phyloP scores from a whole-genome alignment of 2,113 vertebrate species.

The Siphamia tubifer region DNA sequence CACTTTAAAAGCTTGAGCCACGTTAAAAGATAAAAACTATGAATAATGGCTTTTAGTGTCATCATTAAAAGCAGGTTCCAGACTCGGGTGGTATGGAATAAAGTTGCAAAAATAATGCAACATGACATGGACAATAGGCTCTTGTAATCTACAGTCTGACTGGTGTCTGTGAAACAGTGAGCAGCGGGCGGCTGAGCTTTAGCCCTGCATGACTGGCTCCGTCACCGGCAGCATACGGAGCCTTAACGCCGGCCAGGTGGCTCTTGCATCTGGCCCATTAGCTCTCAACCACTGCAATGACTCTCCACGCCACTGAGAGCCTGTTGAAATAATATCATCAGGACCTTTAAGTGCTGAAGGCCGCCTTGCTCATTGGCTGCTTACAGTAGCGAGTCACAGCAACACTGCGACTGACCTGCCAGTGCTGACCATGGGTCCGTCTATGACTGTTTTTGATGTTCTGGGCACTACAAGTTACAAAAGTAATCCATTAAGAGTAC shows the following conservation, averaged over 20 bases:
- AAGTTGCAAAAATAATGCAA: slow-evolving; percentile 37
- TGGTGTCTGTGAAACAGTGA: slow-evolving; percentile 19
- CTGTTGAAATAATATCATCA: slow-evolving; percentile 64
- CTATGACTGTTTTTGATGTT: too few species aligned
- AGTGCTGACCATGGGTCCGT: neutral
- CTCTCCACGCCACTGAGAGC: slow-evolving; percentile 55
- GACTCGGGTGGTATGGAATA: neutral
- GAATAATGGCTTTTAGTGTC: slow-evolving; percentile 22
- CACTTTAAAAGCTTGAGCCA: slow-evolving; percentile 38
- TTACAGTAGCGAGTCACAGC: slow-evolving; percentile 14
- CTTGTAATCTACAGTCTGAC: slow-evolving; percentile 31
- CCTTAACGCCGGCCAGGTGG: slow-evolving; percentile 61
- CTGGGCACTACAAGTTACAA: too few species aligned
- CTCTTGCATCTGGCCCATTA: slow-evolving; percentile 71
- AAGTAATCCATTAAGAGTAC: too few species aligned
- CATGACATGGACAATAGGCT: slow-evolving; percentile 25
- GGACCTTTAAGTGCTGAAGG: slow-evolving; percentile 45
- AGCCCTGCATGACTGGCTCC: slow-evolving; percentile 53
- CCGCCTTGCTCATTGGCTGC: slow-evolving; percentile 44
- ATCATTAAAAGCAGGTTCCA: slow-evolving; percentile 23
- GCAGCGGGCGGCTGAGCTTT: slow-evolving; percentile 15
- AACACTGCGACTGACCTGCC: slow-evolving; percentile 6
- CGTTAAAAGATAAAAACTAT: slow-evolving; percentile 38
- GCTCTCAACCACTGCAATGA: slow-evolving; percentile 63
- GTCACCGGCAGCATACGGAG: slow-evolving; percentile 54